Evolutionary conservation across 2,888 invertebrate genomes (phyloP), one percentile per base, ranked within the genome.

Genomic region (Phortica okadai): DNA sequence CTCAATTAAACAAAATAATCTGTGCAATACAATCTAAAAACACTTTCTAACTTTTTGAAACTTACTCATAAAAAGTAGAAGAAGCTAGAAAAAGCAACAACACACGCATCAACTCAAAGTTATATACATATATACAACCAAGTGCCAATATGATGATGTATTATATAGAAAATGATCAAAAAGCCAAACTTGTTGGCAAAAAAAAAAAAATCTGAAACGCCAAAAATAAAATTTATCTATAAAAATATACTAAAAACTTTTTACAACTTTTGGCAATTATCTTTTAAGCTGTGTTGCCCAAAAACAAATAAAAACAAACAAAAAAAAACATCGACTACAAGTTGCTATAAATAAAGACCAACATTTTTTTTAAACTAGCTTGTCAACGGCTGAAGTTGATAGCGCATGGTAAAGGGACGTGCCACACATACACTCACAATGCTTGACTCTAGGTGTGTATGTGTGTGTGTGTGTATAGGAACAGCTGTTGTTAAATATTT

Each of bases 261-360:
- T 82, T 79, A 87, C 83, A 88, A 88, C 87, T 88, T 88, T 88
- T 85, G 83, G 88, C 88, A 88, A 88, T 88, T 88, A 88, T 88
- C 88, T 87, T 82, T 79, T 81, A 83, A 85, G 87, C 84, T 82
- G 79, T 76, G 78, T 77, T 79, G 77, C 75, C 75, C 74, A 21
- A 11, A 41, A n/a, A 7, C 42, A 67, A 66, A 66, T n/a, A 66
- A 4, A 6, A 41, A 66, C 10, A 41, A 33, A 66, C 10, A 42
- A 21, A 62, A 7, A 62, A 11, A 54, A 14, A 54, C 54, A n/a
- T n/a, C 54, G 54, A 54, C 11, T 54, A n/a, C 8, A 45, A 14
- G 16, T 16, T 42, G 16, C n/a, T 67, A 67, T 25, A 50, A 50
- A 50, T 70, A 70, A 16, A 70, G 50, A 11, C 3, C 8, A 50